phyloP scores from a whole-genome alignment of 35 echinoderm and acorn worm species.

The Anneissia japonica region DNA sequence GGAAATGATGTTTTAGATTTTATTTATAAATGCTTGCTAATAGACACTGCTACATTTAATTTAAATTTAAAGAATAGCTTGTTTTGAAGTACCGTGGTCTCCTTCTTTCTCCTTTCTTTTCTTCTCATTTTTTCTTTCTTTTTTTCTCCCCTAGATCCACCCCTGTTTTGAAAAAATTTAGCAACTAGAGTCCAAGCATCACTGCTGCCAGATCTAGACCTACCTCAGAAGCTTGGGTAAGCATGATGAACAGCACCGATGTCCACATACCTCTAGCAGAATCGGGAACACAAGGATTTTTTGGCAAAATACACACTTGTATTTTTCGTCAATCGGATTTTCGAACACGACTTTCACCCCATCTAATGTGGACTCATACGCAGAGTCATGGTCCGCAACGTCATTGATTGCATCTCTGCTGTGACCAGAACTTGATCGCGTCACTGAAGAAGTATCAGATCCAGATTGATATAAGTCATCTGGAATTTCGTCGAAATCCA shows the following conservation, averaged over 20 bases:
- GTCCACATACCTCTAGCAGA: conserved; percentile 85
- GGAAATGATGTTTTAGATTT: too few species aligned
- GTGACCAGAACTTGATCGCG: conserved; percentile 29
- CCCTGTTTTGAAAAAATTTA: too few species aligned
- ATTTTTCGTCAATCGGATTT: conserved; percentile 64
- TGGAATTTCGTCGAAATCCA: too few species aligned
- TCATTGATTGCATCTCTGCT: conserved; percentile 36
- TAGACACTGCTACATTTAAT: too few species aligned
- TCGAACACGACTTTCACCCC: conserved; percentile 53
- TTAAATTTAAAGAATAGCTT: too few species aligned
- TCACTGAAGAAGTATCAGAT: not conserved
- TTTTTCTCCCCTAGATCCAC: too few species aligned
- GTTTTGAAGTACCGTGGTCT: too few species aligned
- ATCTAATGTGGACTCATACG: conserved; percentile 49
- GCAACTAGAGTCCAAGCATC: not conserved
- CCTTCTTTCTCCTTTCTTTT: too few species aligned
- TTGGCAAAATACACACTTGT: conserved; percentile 66
- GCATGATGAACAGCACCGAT: conserved; percentile 79
- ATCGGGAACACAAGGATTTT: conserved; percentile 82
- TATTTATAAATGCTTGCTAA: too few species aligned
- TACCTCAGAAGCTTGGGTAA: conserved; percentile 74
- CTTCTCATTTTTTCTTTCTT: too few species aligned
- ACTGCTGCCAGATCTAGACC: not conserved
- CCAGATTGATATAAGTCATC: not conserved
- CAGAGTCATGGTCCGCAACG: conserved; percentile 35